Conservation (phyloP, 1,140 invertebrate species). For the Drosophila bifasciata region DNA sequence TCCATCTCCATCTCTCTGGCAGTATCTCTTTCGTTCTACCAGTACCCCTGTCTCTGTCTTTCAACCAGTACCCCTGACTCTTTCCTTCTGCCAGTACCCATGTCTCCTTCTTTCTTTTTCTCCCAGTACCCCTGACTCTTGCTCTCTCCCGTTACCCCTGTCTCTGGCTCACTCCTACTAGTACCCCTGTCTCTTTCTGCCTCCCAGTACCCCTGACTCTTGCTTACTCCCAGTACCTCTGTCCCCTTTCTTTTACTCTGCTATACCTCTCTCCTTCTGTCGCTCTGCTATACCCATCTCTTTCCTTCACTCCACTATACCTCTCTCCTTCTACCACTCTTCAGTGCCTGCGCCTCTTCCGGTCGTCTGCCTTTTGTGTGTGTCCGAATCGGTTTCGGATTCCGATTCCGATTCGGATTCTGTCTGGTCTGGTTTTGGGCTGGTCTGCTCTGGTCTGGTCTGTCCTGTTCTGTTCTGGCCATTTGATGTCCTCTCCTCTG, state of each 20-base stretch:
- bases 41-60: slow-evolving; percentile 2
- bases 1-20: slow-evolving; percentile 6
- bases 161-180: too few relatives aligned
- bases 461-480: slow-evolving; percentile 28
- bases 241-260: too few relatives aligned
- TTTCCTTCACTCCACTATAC: background rate
- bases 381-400: slow-evolving; percentile 43
- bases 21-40: too few relatives aligned
- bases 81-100: too few relatives aligned
- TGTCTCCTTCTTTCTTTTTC: slow-evolving; percentile 6
- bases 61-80: too few relatives aligned
- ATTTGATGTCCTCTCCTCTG: slow-evolving; percentile 45
- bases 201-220: background rate
- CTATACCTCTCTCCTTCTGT: too few relatives aligned
- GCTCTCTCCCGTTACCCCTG: too few relatives aligned
- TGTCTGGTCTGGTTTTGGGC: slow-evolving; percentile 25
- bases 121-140: too few relatives aligned
- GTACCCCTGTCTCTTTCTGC: too few relatives aligned
- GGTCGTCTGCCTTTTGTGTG: slow-evolving; percentile 27
- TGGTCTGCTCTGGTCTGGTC: slow-evolving; percentile 23
- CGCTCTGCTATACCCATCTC: too few relatives aligned
- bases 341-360: slow-evolving; percentile 6
- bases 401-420: slow-evolving; percentile 33
- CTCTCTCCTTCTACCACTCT: too few relatives aligned
- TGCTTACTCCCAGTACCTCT: background rate